These are phyloP conservation scores for Mythimna ferrago DNA, from an alignment of 2,888 invertebrate species.

Conservation along the genomic window DNA sequence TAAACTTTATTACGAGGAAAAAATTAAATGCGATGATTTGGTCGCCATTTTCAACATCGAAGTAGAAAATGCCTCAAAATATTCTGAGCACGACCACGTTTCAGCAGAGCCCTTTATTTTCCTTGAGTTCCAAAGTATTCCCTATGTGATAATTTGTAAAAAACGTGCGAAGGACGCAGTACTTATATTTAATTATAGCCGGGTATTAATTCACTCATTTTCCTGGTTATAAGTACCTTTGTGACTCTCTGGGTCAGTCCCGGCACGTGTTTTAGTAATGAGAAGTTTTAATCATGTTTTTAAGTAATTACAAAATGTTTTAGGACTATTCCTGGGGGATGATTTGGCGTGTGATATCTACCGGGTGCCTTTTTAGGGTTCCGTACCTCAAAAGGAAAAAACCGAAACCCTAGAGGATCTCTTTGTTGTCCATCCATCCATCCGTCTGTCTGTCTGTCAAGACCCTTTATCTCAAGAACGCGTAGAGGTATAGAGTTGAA, in stretches of 20 bases:
- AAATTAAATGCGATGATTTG: constrained; percentile 2
- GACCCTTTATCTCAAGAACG: no score
- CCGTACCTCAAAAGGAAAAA: no score
- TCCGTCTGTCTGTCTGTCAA: no score
- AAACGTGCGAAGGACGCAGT: constrained; percentile 41
- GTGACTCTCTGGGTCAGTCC: constrained; percentile 23
- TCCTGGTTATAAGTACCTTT: constrained; percentile 20
- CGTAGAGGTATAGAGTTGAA: no score
- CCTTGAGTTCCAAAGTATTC: constrained; percentile 34
- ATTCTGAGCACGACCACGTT: constrained; percentile 44
- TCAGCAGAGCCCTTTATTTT: constrained; percentile 35
- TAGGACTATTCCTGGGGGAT: neutral
- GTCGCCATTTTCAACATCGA: constrained; percentile 13
- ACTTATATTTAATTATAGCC: constrained; percentile 48
- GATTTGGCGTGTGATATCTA: neutral
- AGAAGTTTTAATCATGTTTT: constrained; percentile 25
- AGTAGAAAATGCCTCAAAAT: constrained; percentile 20
- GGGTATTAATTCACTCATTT: constrained; percentile 45
- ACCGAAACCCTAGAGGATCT: no score
- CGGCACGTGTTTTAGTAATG: constrained; percentile 18
- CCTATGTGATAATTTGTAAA: constrained; percentile 50
- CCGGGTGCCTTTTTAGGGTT: neutral
- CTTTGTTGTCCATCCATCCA: no score
- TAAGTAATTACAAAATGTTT: constrained; percentile 23
- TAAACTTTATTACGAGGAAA: neutral